These are phyloP conservation scores for Lasaia peninsularis DNA, from an alignment of 1,140 invertebrate genomes.

Conservation along the genomic window DNA sequence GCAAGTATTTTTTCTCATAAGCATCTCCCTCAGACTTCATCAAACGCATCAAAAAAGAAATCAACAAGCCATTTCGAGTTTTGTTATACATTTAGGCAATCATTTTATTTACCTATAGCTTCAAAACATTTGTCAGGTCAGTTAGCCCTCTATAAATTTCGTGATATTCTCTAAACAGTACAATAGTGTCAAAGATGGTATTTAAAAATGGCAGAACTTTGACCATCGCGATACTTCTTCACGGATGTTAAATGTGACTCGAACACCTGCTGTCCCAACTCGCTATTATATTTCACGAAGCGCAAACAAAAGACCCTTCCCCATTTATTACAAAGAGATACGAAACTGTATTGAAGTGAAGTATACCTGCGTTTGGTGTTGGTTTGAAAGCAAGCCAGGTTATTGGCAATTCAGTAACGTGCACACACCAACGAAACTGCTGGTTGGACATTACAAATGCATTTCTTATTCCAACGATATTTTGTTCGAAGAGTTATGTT, in stretches of 20 bases:
- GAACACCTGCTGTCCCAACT: not conserved
- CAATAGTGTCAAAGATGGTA: too few relatives aligned
- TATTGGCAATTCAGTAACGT: conserved; percentile 6
- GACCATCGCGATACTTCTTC: not conserved
- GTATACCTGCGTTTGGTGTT: conserved; percentile 3
- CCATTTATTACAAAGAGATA: conserved; percentile 3
- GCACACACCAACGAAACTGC: not conserved
- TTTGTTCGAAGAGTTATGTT: not conserved
- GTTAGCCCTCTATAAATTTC: too few relatives aligned
- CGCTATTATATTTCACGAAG: not conserved
- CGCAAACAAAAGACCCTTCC: not conserved
- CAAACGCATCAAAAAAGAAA: too few relatives aligned
- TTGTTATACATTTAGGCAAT: too few relatives aligned
- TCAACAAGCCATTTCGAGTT: too few relatives aligned
- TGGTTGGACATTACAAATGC: not conserved
- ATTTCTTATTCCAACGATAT: not conserved
- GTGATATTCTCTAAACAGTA: too few relatives aligned
- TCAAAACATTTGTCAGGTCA: too few relatives aligned
- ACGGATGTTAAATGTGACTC: not conserved
- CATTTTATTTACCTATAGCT: too few relatives aligned
- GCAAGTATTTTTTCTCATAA: too few relatives aligned
- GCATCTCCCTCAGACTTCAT: too few relatives aligned
- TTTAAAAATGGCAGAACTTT: not conserved
- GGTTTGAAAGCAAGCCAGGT: not conserved
- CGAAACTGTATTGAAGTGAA: conserved; percentile 1